Conservation (phyloP, 2,113 vertebrate genomes). For the Struthidea cinerea region DNA sequence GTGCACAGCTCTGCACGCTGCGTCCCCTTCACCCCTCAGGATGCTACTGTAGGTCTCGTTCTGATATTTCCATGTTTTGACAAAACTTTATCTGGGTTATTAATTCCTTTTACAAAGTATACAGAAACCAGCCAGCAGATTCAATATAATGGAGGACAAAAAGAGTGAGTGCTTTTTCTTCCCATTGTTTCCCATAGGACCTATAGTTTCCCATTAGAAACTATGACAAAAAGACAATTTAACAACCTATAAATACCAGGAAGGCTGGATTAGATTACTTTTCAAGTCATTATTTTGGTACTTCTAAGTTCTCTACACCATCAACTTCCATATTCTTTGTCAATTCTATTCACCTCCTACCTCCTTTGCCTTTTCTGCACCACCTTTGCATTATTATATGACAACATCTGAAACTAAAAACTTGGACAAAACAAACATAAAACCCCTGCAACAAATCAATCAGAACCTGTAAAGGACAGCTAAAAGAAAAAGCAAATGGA, state of each 20-base stretch:
- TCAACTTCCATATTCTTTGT: not conserved
- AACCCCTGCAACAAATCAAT: not conserved
- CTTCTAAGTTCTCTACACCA: not conserved
- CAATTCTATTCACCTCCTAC: not conserved
- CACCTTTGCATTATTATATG: not conserved
- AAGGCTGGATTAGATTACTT: not conserved
- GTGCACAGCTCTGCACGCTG: fast-evolving
- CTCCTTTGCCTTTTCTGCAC: not conserved
- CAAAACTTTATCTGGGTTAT: not conserved
- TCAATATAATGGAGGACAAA: not conserved
- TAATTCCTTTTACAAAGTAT: not conserved
- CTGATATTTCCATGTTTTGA: not conserved
- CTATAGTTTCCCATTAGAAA: not conserved
- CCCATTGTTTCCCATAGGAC: not conserved
- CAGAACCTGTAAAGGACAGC: not conserved
- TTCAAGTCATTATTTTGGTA: not conserved
- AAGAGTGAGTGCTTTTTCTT: not conserved
- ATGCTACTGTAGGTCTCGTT: not conserved
- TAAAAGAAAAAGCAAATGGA: not conserved
- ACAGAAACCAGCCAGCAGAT: not conserved
- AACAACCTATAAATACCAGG: not conserved
- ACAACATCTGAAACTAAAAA: not conserved
- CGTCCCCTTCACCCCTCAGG: not conserved
- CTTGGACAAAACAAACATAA: not conserved
- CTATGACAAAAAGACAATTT: not conserved